Base-by-base conservation (phyloP, 2,888 invertebrate species). In the Lampropteryx suffumata region DNA sequence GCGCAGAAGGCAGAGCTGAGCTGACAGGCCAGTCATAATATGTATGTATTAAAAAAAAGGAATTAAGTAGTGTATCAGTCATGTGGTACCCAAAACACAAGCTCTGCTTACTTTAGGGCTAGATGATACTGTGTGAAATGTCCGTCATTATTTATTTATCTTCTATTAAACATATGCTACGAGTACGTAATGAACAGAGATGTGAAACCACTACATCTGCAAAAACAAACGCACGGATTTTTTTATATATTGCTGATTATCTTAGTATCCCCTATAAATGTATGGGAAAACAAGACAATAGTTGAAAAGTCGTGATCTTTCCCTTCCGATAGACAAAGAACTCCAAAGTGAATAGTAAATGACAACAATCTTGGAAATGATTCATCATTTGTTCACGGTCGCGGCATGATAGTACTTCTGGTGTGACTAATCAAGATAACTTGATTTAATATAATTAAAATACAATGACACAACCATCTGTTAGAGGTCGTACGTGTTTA, bases 381-480 rank as follows among this genome's bases (percentile, higher is more conserved):
- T 57, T 73, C 75, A 72, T 61, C 52, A n/a, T n/a, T n/a, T 59
- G 67, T 67, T 67, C 70, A 67, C 57, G 64, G 71, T 55, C 69
- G 58, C 43, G 24, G 42, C 51, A 56, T 50, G 52, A 47, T 40
- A 24, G 26, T 56, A 57, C 56, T 56, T 57, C 49, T 41, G 41
- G 49, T 52, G 58, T 73, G 73, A 71, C 62, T 71, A 67, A 71
- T 58, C 49, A 29, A 50, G 50, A 50, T 42, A 50, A 45, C 49
- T 46, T 46, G 50, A 51, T 55, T 50, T 50, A 35, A 48, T 43
- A 41, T 36, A 34, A 34, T 45, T 40, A 40, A 50, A 39, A 44
- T 34, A 50, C 33, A 29, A 26, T 36, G 36, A 42, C 46, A 43
- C 34, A 39, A 34, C 30, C 41, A 35, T 39, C 17, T 17, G 37